Conservation (phyloP, 2,888 invertebrate species). For the Plagiodera versicolora region DNA sequence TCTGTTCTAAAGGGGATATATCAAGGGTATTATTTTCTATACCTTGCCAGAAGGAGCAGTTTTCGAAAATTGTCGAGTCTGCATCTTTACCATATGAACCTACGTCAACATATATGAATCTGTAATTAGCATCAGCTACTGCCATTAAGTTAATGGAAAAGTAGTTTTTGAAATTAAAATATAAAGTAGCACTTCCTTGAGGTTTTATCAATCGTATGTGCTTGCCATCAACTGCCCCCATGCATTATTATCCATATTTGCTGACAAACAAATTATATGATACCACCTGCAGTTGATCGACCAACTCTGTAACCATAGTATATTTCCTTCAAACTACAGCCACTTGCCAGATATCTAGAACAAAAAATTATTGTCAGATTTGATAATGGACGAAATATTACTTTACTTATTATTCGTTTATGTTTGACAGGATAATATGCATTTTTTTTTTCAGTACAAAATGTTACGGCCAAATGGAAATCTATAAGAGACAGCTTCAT, state of each 20-base stretch:
- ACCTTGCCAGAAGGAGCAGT: constrained; percentile 10
- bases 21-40: constrained; percentile 10
- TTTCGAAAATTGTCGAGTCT: constrained; percentile 12
- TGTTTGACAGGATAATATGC: constrained; percentile 7
- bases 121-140: constrained; percentile 30
- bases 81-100: constrained; percentile 12
- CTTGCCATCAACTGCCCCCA: constrained; percentile 13
- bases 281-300: constrained; percentile 12
- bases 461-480: constrained; percentile 9
- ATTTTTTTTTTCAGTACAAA: constrained; percentile 9
- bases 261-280: constrained; percentile 15
- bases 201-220: constrained; percentile 14
- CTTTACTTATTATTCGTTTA: neutral
- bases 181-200: constrained; percentile 14
- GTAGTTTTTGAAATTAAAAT: constrained; percentile 15
- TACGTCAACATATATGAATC: constrained; percentile 28
- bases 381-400: constrained; percentile 5
- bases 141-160: constrained; percentile 33
- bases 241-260: constrained; percentile 13
- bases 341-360: neutral
- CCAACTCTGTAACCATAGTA: constrained; percentile 17
- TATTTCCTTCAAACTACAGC: neutral
- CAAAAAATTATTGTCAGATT: neutral
- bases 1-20: constrained; percentile 8
- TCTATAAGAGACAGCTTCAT: constrained; percentile 8